Evolutionary conservation across 1,140 invertebrate species (phyloP), one percentile per base, ranked within the genome.

Genomic region (Caenorhabditis inopinata): DNA sequence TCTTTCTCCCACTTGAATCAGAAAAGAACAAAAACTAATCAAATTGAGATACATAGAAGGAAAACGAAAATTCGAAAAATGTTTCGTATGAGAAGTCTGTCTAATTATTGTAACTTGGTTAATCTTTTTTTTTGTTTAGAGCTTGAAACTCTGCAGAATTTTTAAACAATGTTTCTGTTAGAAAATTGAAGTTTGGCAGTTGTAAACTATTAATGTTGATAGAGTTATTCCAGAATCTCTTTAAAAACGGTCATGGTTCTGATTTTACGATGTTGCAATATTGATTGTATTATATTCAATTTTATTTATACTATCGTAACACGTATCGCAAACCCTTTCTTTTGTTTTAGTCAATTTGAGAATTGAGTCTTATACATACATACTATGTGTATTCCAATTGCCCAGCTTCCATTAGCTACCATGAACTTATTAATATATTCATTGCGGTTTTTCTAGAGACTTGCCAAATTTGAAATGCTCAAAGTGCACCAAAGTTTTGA

Each of bases 61-160:
- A n/a, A n/a, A n/a, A n/a, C n/a, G n/a, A n/a, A n/a, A n/a, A n/a
- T n/a, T n/a, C n/a, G n/a, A n/a, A n/a, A n/a, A n/a, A n/a, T n/a
- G n/a, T n/a, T n/a, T n/a, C n/a, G n/a, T n/a, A n/a, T n/a, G n/a
- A n/a, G n/a, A n/a, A n/a, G n/a, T n/a, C n/a, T n/a, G n/a, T n/a
- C n/a, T n/a, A n/a, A n/a, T n/a, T n/a, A n/a, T n/a, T n/a, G n/a
- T n/a, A n/a, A n/a, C n/a, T n/a, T n/a, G n/a, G n/a, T n/a, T n/a
- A n/a, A n/a, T n/a, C n/a, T n/a, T n/a, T n/a, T 68, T 68, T 68
- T 68, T 68, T 68, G 58, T 68, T 68, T 68, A 68, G 32, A 58
- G 2, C 27, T 58, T 16, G n/a, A 51, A 51, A 0, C 2, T 32
- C 12, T 42, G 4, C 1, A 68, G 12, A 68, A 42, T n/a, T n/a